phyloP scores from a whole-genome alignment of 2,797 vertebrate species.

The Gymnoscopelus braueri region DNA sequence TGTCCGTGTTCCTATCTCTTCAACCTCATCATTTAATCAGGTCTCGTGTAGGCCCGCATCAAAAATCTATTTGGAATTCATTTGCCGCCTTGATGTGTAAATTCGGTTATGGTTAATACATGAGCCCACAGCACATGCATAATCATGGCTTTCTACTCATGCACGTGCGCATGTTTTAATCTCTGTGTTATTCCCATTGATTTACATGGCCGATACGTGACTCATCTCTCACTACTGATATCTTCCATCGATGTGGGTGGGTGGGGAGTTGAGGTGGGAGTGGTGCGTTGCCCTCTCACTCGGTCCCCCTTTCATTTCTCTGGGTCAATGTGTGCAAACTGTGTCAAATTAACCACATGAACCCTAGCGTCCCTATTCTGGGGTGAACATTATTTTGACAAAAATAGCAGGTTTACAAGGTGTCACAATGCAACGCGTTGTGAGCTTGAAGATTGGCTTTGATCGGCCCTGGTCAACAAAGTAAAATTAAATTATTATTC shows the following conservation, averaged over 20 bases:
- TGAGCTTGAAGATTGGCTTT: too few relatives aligned
- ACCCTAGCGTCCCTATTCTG: too few relatives aligned
- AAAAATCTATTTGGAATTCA: conserved; percentile 78
- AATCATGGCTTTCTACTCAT: conserved; percentile 64
- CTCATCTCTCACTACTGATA: conserved; percentile 36
- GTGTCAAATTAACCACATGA: not conserved
- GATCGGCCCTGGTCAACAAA: too few relatives aligned
- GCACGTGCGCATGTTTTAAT: conserved; percentile 40
- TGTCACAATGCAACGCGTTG: too few relatives aligned
- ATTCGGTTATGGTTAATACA: conserved; percentile 81
- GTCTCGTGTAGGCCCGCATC: conserved; percentile 76
- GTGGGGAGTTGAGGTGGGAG: too few relatives aligned
- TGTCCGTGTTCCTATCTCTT: conserved; percentile 55
- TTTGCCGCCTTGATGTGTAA: conserved; percentile 83
- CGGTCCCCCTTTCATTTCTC: not conserved
- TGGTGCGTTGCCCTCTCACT: too few relatives aligned
- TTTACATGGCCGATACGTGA: conserved; percentile 60
- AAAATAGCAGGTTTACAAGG: too few relatives aligned
- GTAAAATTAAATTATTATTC: too few relatives aligned
- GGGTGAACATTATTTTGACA: too few relatives aligned
- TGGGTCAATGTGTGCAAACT: conserved; percentile 8
- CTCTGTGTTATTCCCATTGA: conserved; percentile 59
- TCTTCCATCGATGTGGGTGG: conserved; percentile 39
- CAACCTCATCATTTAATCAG: conserved; percentile 77
- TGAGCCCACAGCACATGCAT: conserved; percentile 76